Conservation (phyloP, 2,888 invertebrate genomes). For the Amorpha juglandis region DNA sequence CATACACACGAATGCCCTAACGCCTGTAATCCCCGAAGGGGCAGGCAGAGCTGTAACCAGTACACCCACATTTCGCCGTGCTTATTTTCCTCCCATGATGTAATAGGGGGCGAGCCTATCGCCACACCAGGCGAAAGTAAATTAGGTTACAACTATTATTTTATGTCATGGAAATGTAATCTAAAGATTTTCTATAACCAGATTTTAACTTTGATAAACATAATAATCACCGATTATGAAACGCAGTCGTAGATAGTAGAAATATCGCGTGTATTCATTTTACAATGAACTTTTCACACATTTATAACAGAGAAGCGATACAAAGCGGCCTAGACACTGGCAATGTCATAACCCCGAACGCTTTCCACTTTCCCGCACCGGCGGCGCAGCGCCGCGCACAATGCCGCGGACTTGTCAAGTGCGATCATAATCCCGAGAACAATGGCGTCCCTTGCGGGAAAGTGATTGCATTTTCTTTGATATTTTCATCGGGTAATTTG, state of each 20-base stretch:
- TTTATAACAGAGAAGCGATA: constrained; percentile 55
- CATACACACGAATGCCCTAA: too few species aligned
- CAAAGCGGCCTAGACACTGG: constrained; percentile 76
- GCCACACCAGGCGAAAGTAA: too few species aligned
- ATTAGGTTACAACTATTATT: too few species aligned
- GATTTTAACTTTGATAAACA: not conserved
- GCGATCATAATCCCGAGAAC: constrained; percentile 8
- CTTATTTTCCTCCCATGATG: too few species aligned
- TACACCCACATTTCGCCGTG: too few species aligned
- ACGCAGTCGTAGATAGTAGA: not conserved
- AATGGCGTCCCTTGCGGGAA: constrained; percentile 5
- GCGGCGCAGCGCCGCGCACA: not conserved
- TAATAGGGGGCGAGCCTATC: too few species aligned
- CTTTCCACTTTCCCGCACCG: constrained; percentile 77
- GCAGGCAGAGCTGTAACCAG: too few species aligned
- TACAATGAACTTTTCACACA: constrained; percentile 60
- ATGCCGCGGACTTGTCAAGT: constrained; percentile 7
- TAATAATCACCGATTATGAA: not conserved
- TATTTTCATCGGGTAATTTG: too few species aligned
- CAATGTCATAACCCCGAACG: constrained; percentile 66
- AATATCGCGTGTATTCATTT: not conserved
- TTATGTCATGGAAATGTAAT: not conserved
- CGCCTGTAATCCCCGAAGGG: too few species aligned
- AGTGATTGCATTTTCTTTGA: constrained; percentile 8
- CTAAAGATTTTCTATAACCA: not conserved